Evolutionary conservation across 2,888 invertebrate species (phyloP), one percentile per base, ranked within the genome.

Genomic region (Neoscelio sp.): DNA sequence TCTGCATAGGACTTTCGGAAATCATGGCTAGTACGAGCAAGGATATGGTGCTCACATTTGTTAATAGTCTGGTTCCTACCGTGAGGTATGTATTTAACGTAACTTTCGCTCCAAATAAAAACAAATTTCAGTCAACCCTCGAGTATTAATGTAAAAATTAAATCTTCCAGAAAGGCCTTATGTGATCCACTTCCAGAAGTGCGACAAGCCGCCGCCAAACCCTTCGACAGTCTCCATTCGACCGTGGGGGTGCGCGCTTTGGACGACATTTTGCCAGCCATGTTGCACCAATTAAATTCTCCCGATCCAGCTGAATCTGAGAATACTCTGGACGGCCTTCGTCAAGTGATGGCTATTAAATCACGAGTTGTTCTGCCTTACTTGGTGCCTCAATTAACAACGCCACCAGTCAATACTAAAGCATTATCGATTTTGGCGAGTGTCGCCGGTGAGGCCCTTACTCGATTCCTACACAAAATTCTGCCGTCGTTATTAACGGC

Each of bases 311-410:
- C 93, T 15, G 91, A 95, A 56, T 97, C 97, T 0, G 98, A 98
- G 88, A 95, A 96, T 87, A 96, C 98, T 6, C 92, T 99, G 80
- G 99, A 99, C 90, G 99, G 99, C 13, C 92, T 99, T 82, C 94
- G 97, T 71, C 98, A 99, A 93, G 97, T 99, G 35, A 98, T 99
- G 97, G 95, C 97, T 8, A 96, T 99, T 70, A 99, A 99, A 91
- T 97, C 98, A 0, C 93, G 97, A 83, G 98, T 98, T 0, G 98
- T 99, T 64, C 92, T 99, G 82, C 99, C 99, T 0, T 99, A 98
- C 91, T 93, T 99, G 78, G 96, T 99, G 77, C 99, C 99, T 2
- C 96, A 98, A 91, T 92, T 99, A 86, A 98, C 97, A 0, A 94
- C 95, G 4, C 93, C 94, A 3, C 97, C 97, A 13, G 96, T 97